Evolutionary conservation across 2,113 vertebrate genomes (phyloP), one percentile per base, ranked within the genome.

Genomic region (Tupaia chinensis): DNA sequence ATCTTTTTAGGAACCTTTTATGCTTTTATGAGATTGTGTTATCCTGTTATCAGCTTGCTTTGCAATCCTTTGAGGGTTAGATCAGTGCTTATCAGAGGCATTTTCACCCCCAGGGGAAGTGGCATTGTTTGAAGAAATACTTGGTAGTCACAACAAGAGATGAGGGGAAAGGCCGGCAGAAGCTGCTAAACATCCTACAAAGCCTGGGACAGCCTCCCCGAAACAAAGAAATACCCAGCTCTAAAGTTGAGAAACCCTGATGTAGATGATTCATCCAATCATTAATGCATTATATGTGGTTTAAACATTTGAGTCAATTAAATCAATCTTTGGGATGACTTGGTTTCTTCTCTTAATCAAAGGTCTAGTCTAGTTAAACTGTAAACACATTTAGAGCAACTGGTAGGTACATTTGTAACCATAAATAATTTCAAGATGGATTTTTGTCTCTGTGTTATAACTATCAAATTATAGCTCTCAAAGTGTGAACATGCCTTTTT

Each of bases 301-400:
- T 69, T 79, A 44, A 81, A 77, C 44, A 4, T 65, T 29, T 20
- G 25, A 6, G 15, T 56, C 69, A 11, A 12, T 74, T 65, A 73
- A 54, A 32, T 83, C 44, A 76, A 44, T 85, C 80, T 93, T 94
- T 17, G 27, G 58, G 53, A 63, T 76, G n/a, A 61, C 60, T 95
- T 44, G 79, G 0, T 90, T 81, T 93, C 7, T 78, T 82, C 69
- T 86, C 56, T 56, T 87, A 32, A 32, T 65, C 54, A 85, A 74
- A 32, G 15, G 5, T 76, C n/a, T n/a, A n/a, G 32, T n/a, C 44
- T 74, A 23, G 32, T 79, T 94, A 82, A 74, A 82, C 16, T 29
- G 2, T 14, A 79, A 66, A 29, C 25, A 14, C 11, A 6, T 85
- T 15, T 72, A 53, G 22, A 60, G 27, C n/a, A 56, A 44, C 66